Conservation (phyloP, 2,113 vertebrate genomes). For the Antigone vipio region DNA sequence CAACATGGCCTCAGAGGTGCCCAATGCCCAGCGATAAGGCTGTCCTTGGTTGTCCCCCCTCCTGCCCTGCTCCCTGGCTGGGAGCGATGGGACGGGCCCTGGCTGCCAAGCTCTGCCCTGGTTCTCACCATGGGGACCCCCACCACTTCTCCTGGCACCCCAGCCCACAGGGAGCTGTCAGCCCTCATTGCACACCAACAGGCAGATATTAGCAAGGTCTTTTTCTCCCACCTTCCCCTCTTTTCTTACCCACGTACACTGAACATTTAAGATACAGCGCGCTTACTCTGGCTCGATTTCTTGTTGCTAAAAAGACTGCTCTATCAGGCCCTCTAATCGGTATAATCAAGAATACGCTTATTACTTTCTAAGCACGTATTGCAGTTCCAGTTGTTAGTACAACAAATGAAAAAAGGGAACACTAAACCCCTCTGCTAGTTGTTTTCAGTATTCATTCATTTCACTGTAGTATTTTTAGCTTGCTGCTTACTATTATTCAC, state of each 20-base stretch:
- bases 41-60: not conserved
- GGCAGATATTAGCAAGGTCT: not conserved
- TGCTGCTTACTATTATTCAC: not conserved
- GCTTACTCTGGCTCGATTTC: not conserved
- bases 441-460: not conserved
- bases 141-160: accelerated
- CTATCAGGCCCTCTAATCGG: not conserved
- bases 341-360: not conserved
- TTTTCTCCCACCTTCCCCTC: not conserved
- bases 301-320: not conserved
- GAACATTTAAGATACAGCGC: not conserved
- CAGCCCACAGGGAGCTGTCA: accelerated
- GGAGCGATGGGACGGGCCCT: accelerated
- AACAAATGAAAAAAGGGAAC: not conserved
- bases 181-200: accelerated
- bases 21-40: not conserved
- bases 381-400: not conserved
- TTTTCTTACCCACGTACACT: not conserved
- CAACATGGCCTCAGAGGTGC: not conserved
- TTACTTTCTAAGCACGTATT: not conserved
- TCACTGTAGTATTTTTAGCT: not conserved
- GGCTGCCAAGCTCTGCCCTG: not conserved
- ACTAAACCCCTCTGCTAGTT: not conserved
- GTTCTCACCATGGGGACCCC: not conserved
- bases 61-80: not conserved